These are phyloP conservation scores for Trichonephila inaurata DNA, from an alignment of 1,140 invertebrate species.

Conservation along the genomic window DNA sequence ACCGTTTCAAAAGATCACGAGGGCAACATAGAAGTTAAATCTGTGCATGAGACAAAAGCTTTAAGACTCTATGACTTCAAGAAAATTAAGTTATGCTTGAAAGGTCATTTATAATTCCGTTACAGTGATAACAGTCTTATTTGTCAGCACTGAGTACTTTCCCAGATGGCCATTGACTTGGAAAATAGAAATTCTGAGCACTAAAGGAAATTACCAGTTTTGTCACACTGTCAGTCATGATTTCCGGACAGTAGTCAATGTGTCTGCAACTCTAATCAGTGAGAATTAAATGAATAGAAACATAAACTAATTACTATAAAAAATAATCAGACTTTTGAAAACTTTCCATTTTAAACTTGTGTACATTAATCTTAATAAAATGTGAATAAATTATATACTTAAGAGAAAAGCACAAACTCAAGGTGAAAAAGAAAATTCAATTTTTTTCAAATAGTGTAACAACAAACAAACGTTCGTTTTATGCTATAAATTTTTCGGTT, in stretches of 20 bases:
- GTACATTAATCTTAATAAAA: too few relatives aligned
- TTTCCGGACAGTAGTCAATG: not conserved
- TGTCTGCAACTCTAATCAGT: not conserved
- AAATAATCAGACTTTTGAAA: too few relatives aligned
- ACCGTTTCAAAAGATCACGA: not conserved
- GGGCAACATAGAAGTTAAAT: conserved; percentile 2
- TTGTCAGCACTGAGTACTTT: conserved; percentile 30
- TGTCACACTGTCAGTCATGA: not conserved
- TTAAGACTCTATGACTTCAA: conserved; percentile 26
- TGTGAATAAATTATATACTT: too few relatives aligned
- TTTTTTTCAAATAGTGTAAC: too few relatives aligned
- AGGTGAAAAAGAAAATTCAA: too few relatives aligned
- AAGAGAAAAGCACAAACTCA: too few relatives aligned
- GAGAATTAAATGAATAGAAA: not conserved
- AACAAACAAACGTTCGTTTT: too few relatives aligned
- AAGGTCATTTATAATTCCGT: conserved; percentile 41
- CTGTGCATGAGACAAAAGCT: conserved; percentile 3
- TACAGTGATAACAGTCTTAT: conserved; percentile 16
- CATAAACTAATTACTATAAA: too few relatives aligned
- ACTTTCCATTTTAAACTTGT: too few relatives aligned
- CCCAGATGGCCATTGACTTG: not conserved
- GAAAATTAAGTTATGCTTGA: conserved; percentile 43
- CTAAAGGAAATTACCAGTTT: not conserved
- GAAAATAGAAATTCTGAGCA: not conserved
- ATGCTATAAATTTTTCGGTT: too few relatives aligned